A percentile compares a stretch with the other conserved stretches of the same genome.
phyloP scores from a whole-genome alignment of 1,140 invertebrate species.

The Arion vulgaris region DNA sequence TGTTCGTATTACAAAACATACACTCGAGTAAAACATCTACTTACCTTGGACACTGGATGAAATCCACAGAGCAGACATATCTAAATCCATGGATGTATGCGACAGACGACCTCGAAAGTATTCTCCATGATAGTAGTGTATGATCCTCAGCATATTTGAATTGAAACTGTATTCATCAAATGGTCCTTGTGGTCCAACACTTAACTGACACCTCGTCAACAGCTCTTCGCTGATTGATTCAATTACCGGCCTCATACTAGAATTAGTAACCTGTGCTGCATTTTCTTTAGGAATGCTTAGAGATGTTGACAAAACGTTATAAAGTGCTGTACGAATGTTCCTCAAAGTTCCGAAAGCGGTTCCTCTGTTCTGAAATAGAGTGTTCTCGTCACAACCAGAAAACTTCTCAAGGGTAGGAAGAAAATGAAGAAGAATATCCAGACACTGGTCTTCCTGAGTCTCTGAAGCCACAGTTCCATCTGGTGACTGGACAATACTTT shows the following conservation, averaged over 20 bases:
- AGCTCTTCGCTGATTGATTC: conserved; percentile 24
- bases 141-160: conserved; percentile 39
- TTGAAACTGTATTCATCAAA: conserved; percentile 45
- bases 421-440: conserved; percentile 41
- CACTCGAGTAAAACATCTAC: neutral
- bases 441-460: conserved; percentile 43
- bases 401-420: conserved; percentile 43
- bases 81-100: conserved; percentile 5
- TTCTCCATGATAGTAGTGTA: conserved; percentile 29
- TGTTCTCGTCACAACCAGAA: conserved; percentile 36
- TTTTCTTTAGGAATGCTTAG: conserved; percentile 35
- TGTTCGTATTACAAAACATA: too few relatives aligned
- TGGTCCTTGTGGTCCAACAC: conserved; percentile 3
- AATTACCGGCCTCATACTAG: conserved; percentile 37
- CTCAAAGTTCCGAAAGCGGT: conserved; percentile 29
- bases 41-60: conserved; percentile 31
- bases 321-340: conserved; percentile 35
- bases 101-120: conserved; percentile 26
- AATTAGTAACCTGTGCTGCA: conserved; percentile 43
- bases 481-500: neutral
- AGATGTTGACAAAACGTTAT: conserved; percentile 30
- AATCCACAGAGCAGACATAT: conserved; percentile 32
- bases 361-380: neutral
- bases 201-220: neutral
- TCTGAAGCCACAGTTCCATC: neutral